Conservation (phyloP, 1,140 invertebrate species). For the Drosophila oshimai region DNA sequence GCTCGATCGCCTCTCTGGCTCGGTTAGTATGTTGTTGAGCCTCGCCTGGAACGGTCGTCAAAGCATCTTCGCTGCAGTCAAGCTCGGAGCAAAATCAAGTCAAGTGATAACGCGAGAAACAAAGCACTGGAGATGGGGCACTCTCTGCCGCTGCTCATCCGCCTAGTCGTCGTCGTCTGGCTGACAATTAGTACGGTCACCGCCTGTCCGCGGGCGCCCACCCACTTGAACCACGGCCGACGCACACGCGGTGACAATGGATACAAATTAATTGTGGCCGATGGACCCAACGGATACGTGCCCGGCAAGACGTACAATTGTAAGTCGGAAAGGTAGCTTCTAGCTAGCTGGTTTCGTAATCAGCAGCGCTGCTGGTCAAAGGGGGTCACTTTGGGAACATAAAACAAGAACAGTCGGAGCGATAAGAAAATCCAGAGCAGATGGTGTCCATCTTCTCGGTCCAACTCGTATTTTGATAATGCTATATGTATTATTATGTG, state of each 20-base stretch:
- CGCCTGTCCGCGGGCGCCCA: conserved; percentile 75
- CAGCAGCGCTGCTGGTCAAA: conserved; percentile 19
- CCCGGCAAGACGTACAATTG: conserved; percentile 91
- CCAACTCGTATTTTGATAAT: conserved; percentile 3
- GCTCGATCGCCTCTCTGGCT: conserved; percentile 20
- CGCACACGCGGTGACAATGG: conserved; percentile 89
- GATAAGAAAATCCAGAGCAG: conserved; percentile 29
- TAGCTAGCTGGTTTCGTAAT: conserved; percentile 46
- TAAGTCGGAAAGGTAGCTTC: conserved; percentile 82
- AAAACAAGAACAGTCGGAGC: conserved; percentile 12
- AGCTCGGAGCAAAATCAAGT: background rate
- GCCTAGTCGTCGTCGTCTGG: conserved; percentile 38
- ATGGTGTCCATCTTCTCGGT: conserved; percentile 2
- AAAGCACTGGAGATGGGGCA: conserved; percentile 56
- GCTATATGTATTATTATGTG: background rate
- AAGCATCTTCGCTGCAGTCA: background rate
- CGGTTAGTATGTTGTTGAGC: conserved; percentile 47
- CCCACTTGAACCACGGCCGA: conserved; percentile 73
- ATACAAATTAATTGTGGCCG: conserved; percentile 90
- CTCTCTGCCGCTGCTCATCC: conserved; percentile 45
- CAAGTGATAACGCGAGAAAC: conserved; percentile 42
- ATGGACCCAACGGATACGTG: conserved; percentile 89
- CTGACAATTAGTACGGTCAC: conserved; percentile 62
- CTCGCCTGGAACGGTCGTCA: conserved; percentile 39
- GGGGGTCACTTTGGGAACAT: conserved; percentile 32